A percentile compares a stretch with the other conserved stretches of the same genome.
Evolutionary conservation across 30 jellyfish, hydroid and myxozoan genomes (phyloP).

Genomic region (Cassiopea andromeda): DNA sequence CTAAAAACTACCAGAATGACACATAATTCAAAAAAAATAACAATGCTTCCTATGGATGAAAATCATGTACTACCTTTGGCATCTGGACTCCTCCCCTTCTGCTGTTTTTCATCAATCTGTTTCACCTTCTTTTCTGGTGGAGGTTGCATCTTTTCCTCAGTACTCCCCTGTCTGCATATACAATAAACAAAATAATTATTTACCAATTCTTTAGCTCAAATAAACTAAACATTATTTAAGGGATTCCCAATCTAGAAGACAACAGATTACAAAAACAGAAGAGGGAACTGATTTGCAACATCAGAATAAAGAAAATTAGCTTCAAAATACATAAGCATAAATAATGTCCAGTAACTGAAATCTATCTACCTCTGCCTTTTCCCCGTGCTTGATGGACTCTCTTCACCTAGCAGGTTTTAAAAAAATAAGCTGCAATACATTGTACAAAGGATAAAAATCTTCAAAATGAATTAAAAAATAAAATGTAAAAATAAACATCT

Average conservation of each 20-base stretch:
- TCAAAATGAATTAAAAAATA: too few relatives aligned
- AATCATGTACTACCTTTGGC: background rate
- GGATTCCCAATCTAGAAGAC: background rate
- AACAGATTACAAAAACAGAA: too few relatives aligned
- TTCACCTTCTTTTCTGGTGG: constrained; percentile 69
- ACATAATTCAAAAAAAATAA: too few relatives aligned
- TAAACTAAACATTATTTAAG: too few relatives aligned
- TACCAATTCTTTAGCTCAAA: too few relatives aligned
- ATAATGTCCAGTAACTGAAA: too few relatives aligned
- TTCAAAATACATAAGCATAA: too few relatives aligned
- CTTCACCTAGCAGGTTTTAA: constrained; percentile 17
- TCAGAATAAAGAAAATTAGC: too few relatives aligned
- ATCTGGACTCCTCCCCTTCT: constrained; percentile 11
- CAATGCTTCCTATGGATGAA: background rate
- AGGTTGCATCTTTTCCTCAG: constrained; percentile 47
- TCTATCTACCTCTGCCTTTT: constrained; percentile 45
- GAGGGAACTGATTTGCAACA: too few relatives aligned
- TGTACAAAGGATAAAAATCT: too few relatives aligned
- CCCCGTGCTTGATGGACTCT: constrained; percentile 13
- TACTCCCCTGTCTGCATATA: constrained; percentile 45
- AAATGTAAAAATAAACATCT: too few relatives aligned
- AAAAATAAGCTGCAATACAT: background rate
- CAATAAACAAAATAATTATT: too few relatives aligned
- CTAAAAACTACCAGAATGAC: background rate
- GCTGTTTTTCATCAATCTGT: constrained; percentile 43